Percentiles rank a stretch among this genome's conserved stretches.
Evolutionary conservation across 2,113 vertebrate genomes (phyloP).

Genomic region (Aegithalos caudatus): DNA sequence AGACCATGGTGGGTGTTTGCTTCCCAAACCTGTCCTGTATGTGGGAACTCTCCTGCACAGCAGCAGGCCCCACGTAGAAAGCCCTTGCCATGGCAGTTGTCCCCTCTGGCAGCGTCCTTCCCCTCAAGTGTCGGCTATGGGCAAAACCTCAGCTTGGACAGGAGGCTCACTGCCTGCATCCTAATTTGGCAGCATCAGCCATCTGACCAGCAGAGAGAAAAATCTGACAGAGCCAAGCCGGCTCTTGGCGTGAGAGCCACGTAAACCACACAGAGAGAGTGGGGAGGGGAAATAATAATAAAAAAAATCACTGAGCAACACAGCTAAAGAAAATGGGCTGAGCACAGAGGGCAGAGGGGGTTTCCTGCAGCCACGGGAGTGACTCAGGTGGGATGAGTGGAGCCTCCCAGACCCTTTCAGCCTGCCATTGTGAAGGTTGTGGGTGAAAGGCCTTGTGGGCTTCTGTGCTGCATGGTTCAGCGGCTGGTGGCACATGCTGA

Average conservation of each 20-base stretch:
- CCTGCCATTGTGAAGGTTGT: background rate
- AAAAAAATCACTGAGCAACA: background rate
- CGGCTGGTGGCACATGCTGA: background rate
- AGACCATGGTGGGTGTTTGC: background rate
- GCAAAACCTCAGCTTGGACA: background rate
- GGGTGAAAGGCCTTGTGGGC: background rate
- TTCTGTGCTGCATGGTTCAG: accelerated
- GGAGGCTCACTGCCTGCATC: background rate
- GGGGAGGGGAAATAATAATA: background rate
- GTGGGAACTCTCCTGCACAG: background rate
- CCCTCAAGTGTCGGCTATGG: accelerated
- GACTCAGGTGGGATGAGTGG: background rate
- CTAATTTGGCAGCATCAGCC: conserved; percentile 41
- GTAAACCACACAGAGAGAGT: background rate
- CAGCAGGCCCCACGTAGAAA: background rate
- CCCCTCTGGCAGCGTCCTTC: background rate
- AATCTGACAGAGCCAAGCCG: background rate
- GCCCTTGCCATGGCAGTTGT: background rate
- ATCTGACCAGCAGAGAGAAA: background rate
- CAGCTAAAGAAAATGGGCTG: background rate
- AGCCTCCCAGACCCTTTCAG: background rate
- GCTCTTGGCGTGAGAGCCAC: background rate
- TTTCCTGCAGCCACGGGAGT: background rate
- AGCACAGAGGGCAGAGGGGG: background rate
- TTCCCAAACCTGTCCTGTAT: background rate